A percentile compares a stretch with the other conserved stretches of the same genome.
These are phyloP conservation scores for Dissostichus mawsoni DNA, from an alignment of 2,113 vertebrate genomes.

Conservation along the genomic window DNA sequence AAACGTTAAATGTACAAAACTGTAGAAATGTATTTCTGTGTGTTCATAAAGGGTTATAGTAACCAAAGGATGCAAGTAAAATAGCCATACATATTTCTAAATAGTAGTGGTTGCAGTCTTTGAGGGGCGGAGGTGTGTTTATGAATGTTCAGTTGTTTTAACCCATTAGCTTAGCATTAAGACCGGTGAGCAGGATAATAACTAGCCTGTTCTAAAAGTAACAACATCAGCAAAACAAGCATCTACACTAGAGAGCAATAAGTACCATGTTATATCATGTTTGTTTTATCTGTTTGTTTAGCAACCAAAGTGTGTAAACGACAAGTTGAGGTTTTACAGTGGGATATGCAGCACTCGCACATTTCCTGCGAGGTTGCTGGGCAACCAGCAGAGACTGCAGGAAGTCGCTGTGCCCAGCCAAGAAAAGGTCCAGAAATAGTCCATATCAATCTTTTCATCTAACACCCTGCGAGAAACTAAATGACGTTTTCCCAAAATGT, in stretches of 20 bases:
- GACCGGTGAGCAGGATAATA: background rate
- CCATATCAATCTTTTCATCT: conserved; percentile 11
- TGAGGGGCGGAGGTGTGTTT: no score
- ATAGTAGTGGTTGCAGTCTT: no score
- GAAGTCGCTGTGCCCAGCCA: conserved; percentile 18
- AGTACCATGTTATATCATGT: background rate
- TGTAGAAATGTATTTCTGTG: no score
- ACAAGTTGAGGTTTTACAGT: background rate
- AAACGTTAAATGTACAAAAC: no score
- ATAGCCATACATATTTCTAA: no score
- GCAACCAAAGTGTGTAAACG: background rate
- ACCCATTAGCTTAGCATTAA: background rate
- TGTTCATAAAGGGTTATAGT: no score
- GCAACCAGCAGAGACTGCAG: conserved; percentile 23
- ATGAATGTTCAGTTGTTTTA: no score
- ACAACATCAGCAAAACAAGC: background rate
- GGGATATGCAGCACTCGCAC: background rate
- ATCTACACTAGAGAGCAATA: background rate
- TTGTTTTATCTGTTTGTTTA: conserved; percentile 8
- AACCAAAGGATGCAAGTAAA: no score
- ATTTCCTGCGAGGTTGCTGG: conserved; percentile 28
- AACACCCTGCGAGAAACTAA: conserved; percentile 1
- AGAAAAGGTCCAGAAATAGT: conserved; percentile 47
- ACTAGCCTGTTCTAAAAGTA: background rate
- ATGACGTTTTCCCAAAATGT: background rate